These are phyloP conservation scores for Myopa tessellatipennis DNA, from an alignment of 2,888 invertebrate species.

Conservation along the genomic window DNA sequence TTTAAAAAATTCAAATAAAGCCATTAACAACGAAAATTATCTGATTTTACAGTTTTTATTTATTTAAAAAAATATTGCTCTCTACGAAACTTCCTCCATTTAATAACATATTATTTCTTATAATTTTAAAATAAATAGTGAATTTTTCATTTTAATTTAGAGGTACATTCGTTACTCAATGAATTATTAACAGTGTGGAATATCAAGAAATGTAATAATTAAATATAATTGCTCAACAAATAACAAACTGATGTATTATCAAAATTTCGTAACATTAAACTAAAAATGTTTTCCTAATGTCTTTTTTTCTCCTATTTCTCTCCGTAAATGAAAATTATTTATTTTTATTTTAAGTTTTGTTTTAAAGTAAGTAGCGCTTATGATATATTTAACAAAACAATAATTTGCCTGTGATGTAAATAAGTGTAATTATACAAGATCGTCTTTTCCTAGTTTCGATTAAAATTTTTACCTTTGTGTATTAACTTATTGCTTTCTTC, in stretches of 20 bases:
- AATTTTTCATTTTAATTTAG: neutral
- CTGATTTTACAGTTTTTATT: slow-evolving; percentile 17
- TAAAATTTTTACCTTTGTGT: neutral
- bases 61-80: slow-evolving; percentile 43
- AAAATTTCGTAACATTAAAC: slow-evolving; percentile 2
- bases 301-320: slow-evolving; percentile 8
- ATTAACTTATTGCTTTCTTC: neutral
- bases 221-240: neutral
- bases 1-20: slow-evolving; percentile 7
- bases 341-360: neutral
- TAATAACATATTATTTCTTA: neutral
- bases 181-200: slow-evolving; percentile 3
- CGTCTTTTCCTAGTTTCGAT: neutral
- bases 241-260: neutral
- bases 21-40: neutral
- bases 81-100: slow-evolving; percentile 1
- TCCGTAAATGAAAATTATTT: slow-evolving; percentile 17
- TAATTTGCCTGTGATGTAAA: no score
- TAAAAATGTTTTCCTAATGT: slow-evolving; percentile 13
- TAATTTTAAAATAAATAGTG: slow-evolving; percentile 7
- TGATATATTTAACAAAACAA: neutral
- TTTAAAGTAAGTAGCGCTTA: neutral
- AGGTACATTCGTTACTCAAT: slow-evolving; percentile 9
- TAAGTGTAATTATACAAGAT: no score
- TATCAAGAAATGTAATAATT: neutral